These are phyloP conservation scores for Chaetodon auriga DNA, from an alignment of 2,113 vertebrate species.

Conservation along the genomic window DNA sequence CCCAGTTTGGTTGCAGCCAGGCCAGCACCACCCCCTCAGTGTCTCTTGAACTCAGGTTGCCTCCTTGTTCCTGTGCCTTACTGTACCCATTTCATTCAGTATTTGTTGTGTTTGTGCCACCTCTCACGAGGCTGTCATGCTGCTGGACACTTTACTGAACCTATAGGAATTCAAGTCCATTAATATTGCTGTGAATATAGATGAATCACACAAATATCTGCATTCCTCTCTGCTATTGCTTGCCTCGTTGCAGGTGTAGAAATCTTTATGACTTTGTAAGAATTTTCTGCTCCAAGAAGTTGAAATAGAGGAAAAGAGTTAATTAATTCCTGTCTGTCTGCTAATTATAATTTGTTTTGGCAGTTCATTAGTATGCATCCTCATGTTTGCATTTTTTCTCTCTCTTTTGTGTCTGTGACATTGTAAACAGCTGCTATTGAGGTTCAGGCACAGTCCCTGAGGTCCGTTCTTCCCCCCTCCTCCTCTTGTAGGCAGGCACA, in stretches of 20 bases:
- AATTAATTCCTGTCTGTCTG: constrained; percentile 68
- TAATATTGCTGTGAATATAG: constrained; percentile 90
- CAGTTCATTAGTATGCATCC: constrained; percentile 82
- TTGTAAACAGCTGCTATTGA: constrained; percentile 86
- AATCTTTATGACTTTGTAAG: constrained; percentile 37
- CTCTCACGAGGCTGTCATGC: constrained; percentile 88
- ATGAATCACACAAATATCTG: constrained; percentile 86
- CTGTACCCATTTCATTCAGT: constrained; percentile 88
- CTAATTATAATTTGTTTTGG: constrained; percentile 81
- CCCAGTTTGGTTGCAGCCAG: constrained; percentile 84
- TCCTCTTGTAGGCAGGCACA: constrained; percentile 61
- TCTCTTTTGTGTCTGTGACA: constrained; percentile 77
- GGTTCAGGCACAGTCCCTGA: constrained; percentile 82
- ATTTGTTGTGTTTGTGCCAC: constrained; percentile 92
- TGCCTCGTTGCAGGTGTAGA: constrained; percentile 59
- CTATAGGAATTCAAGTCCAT: constrained; percentile 89
- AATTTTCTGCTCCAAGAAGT: constrained; percentile 38
- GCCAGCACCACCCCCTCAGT: constrained; percentile 89
- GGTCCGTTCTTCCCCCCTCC: constrained; percentile 73
- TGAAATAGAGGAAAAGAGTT: constrained; percentile 40
- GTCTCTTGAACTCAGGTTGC: constrained; percentile 72
- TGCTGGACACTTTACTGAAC: constrained; percentile 83
- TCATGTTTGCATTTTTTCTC: constrained; percentile 78
- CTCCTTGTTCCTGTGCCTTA: constrained; percentile 69
- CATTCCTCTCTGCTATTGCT: constrained; percentile 53